Percentiles rank a stretch among this genome's conserved stretches.
Evolutionary conservation across 2,888 invertebrate genomes (phyloP).

Genomic region (Lasioglossum malachurum): DNA sequence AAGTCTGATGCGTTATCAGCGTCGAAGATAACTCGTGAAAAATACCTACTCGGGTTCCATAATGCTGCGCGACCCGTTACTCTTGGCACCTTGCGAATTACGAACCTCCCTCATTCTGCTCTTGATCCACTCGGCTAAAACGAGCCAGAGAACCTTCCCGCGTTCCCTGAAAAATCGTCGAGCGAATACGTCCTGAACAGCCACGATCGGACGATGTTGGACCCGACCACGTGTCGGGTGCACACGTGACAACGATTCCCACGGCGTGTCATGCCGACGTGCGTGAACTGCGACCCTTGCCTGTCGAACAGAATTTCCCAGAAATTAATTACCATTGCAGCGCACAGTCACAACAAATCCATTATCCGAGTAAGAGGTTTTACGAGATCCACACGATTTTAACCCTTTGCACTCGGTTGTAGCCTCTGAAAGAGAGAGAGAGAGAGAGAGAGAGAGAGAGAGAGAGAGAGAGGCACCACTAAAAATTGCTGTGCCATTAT

Average conservation of each 20-base stretch:
- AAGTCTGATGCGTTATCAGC: conserved; percentile 1
- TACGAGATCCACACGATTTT: too few species aligned
- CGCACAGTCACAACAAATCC: too few species aligned
- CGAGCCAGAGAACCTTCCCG: conserved; percentile 67
- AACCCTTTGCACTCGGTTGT: too few species aligned
- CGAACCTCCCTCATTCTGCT: conserved; percentile 56
- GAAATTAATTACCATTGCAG: background rate
- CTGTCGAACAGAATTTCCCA: conserved; percentile 26
- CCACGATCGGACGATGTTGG: conserved; percentile 61
- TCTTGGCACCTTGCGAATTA: conserved; percentile 47
- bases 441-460: too few species aligned
- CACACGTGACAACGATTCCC: conserved; percentile 67
- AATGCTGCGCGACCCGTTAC: conserved; percentile 21
- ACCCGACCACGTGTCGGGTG: conserved; percentile 49
- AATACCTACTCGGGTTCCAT: conserved; percentile 36
- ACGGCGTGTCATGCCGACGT: conserved; percentile 71
- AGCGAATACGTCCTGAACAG: conserved; percentile 63
- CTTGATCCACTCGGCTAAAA: conserved; percentile 68
- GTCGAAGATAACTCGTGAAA: background rate
- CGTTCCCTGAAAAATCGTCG: conserved; percentile 67
- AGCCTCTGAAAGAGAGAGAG: too few species aligned
- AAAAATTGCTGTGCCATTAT: too few species aligned
- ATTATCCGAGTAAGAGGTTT: background rate
- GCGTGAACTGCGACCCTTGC: conserved; percentile 68
- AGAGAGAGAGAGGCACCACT: too few species aligned